Conservation (phyloP, 1,140 invertebrate genomes). For the Solen grandis region DNA sequence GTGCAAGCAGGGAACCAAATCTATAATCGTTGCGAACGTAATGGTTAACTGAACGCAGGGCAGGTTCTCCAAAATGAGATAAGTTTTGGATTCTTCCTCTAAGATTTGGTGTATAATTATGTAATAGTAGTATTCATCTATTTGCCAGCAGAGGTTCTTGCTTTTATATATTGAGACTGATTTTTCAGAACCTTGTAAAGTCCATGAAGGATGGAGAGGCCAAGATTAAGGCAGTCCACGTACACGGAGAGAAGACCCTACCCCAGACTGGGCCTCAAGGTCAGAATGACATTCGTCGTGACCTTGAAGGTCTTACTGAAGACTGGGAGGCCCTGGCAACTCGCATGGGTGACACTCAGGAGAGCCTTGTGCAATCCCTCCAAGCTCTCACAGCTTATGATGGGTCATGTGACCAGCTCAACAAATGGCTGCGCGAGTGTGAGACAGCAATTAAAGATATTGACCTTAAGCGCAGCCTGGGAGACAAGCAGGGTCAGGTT, state of each 20-base stretch:
- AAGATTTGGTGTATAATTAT: too few species aligned
- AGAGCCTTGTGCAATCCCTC: slow-evolving; percentile 86
- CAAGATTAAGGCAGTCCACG: slow-evolving; percentile 70
- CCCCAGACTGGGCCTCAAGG: slow-evolving; percentile 89
- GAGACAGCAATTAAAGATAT: slow-evolving; percentile 94
- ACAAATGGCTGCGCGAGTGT: slow-evolving; percentile 91
- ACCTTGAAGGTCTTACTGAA: slow-evolving; percentile 87
- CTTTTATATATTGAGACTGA: too few species aligned
- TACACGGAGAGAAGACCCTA: slow-evolving; percentile 71
- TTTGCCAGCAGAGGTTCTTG: too few species aligned
- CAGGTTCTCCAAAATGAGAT: too few species aligned
- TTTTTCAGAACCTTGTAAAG: slow-evolving; percentile 68
- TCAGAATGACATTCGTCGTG: slow-evolving; percentile 87
- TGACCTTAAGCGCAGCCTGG: slow-evolving; percentile 91
- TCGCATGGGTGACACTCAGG: slow-evolving; percentile 81
- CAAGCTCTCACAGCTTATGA: slow-evolving; percentile 90
- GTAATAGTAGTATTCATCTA: too few species aligned
- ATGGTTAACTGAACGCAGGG: too few species aligned
- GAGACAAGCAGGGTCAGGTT: slow-evolving; percentile 90
- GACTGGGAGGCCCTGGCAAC: slow-evolving; percentile 89
- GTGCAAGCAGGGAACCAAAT: too few species aligned
- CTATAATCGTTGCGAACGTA: too few species aligned
- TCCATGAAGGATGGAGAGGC: slow-evolving; percentile 73
- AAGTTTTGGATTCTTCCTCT: too few species aligned
- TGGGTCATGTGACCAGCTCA: slow-evolving; percentile 87